phyloP scores from a whole-genome alignment of 1,140 invertebrate species.

The Euwallacea similis region DNA sequence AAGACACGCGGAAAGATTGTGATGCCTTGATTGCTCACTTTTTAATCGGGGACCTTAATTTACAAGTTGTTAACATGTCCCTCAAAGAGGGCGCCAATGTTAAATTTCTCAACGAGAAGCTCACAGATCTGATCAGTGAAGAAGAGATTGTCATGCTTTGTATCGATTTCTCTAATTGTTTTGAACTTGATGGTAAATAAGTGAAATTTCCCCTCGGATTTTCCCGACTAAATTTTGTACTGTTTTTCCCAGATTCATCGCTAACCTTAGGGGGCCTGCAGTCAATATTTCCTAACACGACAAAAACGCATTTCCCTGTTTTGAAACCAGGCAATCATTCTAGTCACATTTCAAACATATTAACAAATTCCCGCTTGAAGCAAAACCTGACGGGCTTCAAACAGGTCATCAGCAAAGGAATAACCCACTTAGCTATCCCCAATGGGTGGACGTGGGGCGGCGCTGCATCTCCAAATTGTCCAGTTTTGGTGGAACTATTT shows the following conservation, averaged over 20 bases:
- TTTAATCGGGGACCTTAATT: conserved; percentile 39
- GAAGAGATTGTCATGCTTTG: conserved; percentile 42
- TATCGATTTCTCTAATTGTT: conserved; percentile 43
- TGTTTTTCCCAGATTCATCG: conserved; percentile 40
- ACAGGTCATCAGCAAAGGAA: conserved; percentile 63
- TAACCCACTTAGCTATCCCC: conserved; percentile 75
- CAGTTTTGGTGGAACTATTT: conserved; percentile 66
- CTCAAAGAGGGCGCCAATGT: conserved; percentile 39
- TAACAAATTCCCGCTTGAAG: conserved; percentile 39
- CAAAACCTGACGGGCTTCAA: conserved; percentile 57
- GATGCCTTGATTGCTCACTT: conserved; percentile 41
- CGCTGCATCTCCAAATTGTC: conserved; percentile 70
- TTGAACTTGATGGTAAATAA: conserved; percentile 20
- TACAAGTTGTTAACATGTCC: conserved; percentile 44
- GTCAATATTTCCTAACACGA: conserved; percentile 43
- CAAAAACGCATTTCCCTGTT: conserved; percentile 45
- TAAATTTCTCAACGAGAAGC: conserved; percentile 40
- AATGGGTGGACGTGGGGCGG: conserved; percentile 81
- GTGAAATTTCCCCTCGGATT: background rate
- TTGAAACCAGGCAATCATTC: conserved; percentile 15
- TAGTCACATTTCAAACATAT: conserved; percentile 45
- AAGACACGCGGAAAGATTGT: conserved; percentile 39
- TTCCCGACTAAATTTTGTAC: background rate
- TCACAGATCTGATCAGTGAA: conserved; percentile 41
- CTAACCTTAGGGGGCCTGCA: conserved; percentile 40